Base-by-base conservation (phyloP, 2,888 invertebrate species). In the Subacronicta megacephala region DNA sequence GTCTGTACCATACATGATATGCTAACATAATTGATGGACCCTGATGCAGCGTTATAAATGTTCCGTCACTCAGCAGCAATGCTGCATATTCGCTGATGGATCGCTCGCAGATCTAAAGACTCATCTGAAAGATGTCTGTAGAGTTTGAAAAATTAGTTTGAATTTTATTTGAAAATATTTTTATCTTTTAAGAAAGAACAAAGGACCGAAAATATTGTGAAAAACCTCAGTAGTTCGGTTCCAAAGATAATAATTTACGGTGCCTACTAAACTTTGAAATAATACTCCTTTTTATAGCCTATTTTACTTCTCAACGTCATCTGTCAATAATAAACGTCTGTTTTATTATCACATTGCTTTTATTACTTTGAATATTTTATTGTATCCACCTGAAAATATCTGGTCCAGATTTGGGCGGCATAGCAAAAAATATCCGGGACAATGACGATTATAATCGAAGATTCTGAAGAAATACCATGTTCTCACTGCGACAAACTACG, bases 381-480 rank as follows among this genome's bases (percentile, higher is more conserved):
- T 53, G 29, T 20, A 38, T 17, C 23, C 44, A 53, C 15, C 35
- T 38, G 40, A 29, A 35, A 38, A 60, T 35, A 47, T n/a, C 23
- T 10, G 33, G 44, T 29, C 41, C 15, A 45, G 40, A 51, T 43
- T 35, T 10, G 29, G 16, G 9, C 5, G n/a, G 12, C 2, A 18
- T n/a, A 18, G 9, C 3, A 16, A 29, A 38, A 26, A 40, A 26
- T 13, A 37, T 26, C 29, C 26, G 26, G 16, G 17, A 64, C 23
- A 13, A 86, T 89, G 85, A 79, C 81, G 6, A 68, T 83, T 12
- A 50, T 86, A 7, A 65, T 84, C 1, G 87, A 90, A 41, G 80
- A 85, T n/a, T 72, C 81, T 0, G 83, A 84, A 57, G 85, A 87
- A 45, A 72, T 84, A 23, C 71, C 81, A 1, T 87, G 87, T 61